A percentile compares a stretch with the other conserved stretches of the same genome.
Evolutionary conservation across 2,888 invertebrate genomes (phyloP).

Genomic region (Eledona agricola): DNA sequence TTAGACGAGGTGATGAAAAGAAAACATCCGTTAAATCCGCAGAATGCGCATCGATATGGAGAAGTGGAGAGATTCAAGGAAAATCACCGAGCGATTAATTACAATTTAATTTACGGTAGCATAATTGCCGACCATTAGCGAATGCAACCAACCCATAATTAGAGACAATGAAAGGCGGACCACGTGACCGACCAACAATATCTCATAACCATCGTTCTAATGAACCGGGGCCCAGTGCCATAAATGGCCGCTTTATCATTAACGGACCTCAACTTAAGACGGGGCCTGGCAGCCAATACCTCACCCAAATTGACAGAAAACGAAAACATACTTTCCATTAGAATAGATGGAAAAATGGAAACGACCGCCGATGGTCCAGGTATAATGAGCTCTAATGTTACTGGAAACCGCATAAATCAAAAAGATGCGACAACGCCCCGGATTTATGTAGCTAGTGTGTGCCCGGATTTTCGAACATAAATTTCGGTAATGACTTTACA

Average conservation of each 20-base stretch:
- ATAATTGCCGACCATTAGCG: conserved; percentile 59
- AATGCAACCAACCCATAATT: conserved; percentile 58
- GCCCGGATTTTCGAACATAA: too few relatives aligned
- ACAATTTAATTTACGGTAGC: conserved; percentile 59
- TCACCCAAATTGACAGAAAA: conserved; percentile 4
- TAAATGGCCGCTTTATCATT: conserved; percentile 16
- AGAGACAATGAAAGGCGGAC: conserved; percentile 59
- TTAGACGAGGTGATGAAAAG: conserved; percentile 25
- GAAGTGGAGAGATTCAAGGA: conserved; percentile 24
- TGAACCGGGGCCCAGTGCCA: conserved; percentile 17
- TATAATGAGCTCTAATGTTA: too few relatives aligned
- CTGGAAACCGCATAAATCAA: too few relatives aligned
- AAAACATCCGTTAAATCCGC: conserved; percentile 27
- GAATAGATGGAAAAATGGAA: too few relatives aligned
- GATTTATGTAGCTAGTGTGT: too few relatives aligned
- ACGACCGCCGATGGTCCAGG: too few relatives aligned
- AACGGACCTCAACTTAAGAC: too few relatives aligned
- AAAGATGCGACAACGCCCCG: too few relatives aligned
- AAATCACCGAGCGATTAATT: conserved; percentile 49
- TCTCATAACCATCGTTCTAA: conserved; percentile 42
- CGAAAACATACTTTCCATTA: too few relatives aligned
- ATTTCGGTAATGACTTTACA: too few relatives aligned
- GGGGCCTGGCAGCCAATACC: too few relatives aligned
- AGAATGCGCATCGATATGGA: conserved; percentile 20
- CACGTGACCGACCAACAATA: conserved; percentile 52